phyloP scores from a whole-genome alignment of 2,113 vertebrate species.

The Triplophysa rosa region DNA sequence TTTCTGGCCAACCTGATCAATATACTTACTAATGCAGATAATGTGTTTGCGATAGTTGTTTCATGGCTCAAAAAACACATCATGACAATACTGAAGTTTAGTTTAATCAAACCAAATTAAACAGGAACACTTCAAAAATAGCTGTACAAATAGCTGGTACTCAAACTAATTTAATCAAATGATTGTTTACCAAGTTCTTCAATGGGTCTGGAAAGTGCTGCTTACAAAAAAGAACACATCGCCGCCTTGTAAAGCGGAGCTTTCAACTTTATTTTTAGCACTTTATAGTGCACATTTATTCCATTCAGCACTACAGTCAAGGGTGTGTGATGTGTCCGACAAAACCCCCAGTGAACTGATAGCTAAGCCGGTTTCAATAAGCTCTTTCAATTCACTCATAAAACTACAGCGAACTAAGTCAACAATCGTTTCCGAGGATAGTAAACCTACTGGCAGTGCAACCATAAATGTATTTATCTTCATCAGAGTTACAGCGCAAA shows the following conservation, averaged over 20 bases:
- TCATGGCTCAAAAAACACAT: not conserved
- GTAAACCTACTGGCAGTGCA: not conserved
- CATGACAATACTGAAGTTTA: not conserved
- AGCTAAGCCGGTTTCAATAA: not conserved
- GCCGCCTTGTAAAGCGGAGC: not conserved
- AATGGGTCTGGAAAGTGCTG: not conserved
- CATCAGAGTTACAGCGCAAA: not conserved
- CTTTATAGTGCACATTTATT: not conserved
- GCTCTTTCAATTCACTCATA: not conserved
- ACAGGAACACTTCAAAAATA: not conserved
- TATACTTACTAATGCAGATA: not conserved
- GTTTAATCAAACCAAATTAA: not conserved
- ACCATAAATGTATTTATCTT: not conserved
- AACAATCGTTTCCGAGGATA: not conserved
- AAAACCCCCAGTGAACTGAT: not conserved
- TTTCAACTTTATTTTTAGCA: not conserved
- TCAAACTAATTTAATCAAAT: too few relatives aligned
- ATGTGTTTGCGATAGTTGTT: not conserved
- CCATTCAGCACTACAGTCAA: not conserved
- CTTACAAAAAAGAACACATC: not conserved
- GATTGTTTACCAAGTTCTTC: not conserved
- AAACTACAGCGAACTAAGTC: not conserved
- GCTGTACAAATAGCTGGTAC: too few relatives aligned
- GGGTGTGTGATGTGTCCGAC: not conserved
- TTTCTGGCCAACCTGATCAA: not conserved